Base-by-base conservation (phyloP, 2,113 vertebrate species). In the Zonotrichia leucophrys region DNA sequence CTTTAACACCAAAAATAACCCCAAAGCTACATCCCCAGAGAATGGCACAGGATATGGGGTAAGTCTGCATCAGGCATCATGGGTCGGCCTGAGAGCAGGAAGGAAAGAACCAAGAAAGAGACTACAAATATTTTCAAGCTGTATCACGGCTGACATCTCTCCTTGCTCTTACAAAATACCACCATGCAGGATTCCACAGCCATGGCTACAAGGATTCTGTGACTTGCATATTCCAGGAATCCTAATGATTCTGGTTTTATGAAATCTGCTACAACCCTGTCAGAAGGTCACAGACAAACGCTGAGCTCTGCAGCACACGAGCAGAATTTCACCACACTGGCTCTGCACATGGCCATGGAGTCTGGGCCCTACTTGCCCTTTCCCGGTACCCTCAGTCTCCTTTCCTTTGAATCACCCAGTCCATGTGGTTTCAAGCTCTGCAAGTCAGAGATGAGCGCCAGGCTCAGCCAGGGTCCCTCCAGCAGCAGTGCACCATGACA, bases 141-240 rank as follows among this genome's bases (percentile, higher is more conserved):
- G 50, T 53, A 69, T 42, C 47, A 35, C 50, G 76, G 42, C 20
- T 68, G 25, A 11, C 24, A 30, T 9, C 35, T 74, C 28, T 30
- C 28, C 41, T 42, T 59, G 47, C 20, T 89, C 77, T 68, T 33
- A 70, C 39, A 60, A 64, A 69, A 82, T 50, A 52, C 0, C 20
- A 55, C 56, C 44, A 21, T 0, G 3, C 24, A 73, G 14, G 13
- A 83, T 77, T 69, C 83, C 46, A 75, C 5, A 39, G 74, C 50
- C 4, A 0, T 0, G 0, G 56, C 24, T 16, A 74, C 14, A 42
- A 27, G 23, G 47, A 63, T 47, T 70, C 70, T 25, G 55, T 27
- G 55, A 63, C 16, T 50, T 80, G 69, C 42, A 44, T 42, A 15
- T 89, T 72, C 55, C 89, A 84, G 15, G 46, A 90, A 87, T 50